Conservation (phyloP, 1,140 invertebrate genomes). For the Hirudo medicinalis region DNA sequence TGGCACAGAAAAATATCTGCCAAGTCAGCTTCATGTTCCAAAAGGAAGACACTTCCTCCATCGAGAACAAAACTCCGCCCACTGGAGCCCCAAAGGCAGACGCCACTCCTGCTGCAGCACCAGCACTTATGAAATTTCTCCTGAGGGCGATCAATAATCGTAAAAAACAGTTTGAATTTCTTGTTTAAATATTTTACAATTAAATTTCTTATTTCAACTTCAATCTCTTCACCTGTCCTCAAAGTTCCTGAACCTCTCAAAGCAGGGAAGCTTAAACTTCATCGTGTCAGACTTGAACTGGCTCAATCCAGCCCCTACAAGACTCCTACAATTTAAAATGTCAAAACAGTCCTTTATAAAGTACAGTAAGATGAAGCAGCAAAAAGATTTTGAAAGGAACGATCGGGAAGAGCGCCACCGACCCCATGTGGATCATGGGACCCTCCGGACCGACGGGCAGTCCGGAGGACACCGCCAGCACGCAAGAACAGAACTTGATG, state of each 20-base stretch:
- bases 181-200: no score
- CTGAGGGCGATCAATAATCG: constrained; percentile 64
- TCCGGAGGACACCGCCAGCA: constrained; percentile 39
- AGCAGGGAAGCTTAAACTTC: constrained; percentile 36
- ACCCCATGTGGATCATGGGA: constrained; percentile 42
- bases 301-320: constrained; percentile 41
- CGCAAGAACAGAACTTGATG: constrained; percentile 42
- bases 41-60: constrained; percentile 65
- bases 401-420: constrained; percentile 20
- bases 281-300: constrained; percentile 38
- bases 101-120: constrained; percentile 82
- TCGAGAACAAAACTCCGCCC: constrained; percentile 86
- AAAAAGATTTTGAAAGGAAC: neutral
- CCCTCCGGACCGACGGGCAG: constrained; percentile 44
- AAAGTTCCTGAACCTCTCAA: constrained; percentile 40
- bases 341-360: neutral
- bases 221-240: constrained; percentile 33
- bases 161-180: neutral
- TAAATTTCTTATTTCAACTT: no score
- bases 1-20: constrained; percentile 45
- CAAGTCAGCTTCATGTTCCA: constrained; percentile 42
- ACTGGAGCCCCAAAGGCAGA: constrained; percentile 94
- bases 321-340: constrained; percentile 29
- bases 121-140: constrained; percentile 91
- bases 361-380: neutral